Evolutionary conservation across 2,113 vertebrate species (phyloP).

Genomic region (Tupaia tana): DNA sequence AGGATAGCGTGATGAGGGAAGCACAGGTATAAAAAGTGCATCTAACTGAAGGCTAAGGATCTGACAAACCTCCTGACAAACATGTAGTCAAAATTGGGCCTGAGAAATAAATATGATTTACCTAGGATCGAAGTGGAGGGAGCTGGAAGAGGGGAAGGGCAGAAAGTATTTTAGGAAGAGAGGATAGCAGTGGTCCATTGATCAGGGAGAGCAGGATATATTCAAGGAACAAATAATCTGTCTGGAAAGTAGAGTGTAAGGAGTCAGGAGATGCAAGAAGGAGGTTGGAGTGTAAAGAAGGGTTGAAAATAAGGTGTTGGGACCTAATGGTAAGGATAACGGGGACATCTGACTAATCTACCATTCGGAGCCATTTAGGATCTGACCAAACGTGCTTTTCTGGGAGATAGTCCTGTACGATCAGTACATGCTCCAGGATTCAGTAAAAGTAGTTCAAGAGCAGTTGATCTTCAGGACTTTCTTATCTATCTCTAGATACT

Average conservation of each 20-base stretch:
- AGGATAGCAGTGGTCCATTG: too few species aligned
- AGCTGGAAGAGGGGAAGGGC: not conserved
- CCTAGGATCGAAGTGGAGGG: not conserved
- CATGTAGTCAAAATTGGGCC: not conserved
- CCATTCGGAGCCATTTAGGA: not conserved
- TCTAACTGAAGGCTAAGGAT: not conserved
- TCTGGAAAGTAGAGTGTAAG: not conserved
- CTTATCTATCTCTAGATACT: not conserved
- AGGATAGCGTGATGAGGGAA: not conserved
- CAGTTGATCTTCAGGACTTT: not conserved
- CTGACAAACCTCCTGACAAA: not conserved
- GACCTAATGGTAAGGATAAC: not conserved
- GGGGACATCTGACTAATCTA: not conserved
- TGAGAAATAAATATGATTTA: not conserved
- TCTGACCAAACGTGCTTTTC: not conserved
- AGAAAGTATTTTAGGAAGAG: not conserved
- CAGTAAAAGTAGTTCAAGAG: not conserved
- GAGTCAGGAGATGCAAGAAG: not conserved
- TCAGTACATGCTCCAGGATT: not conserved
- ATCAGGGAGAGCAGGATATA: not conserved
- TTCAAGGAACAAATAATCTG: not conserved
- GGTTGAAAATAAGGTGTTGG: not conserved
- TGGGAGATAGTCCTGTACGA: not conserved
- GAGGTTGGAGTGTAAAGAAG: not conserved
- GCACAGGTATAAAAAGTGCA: not conserved